Conservation (phyloP, 2,888 invertebrate genomes). For the Mythimna albipuncta region DNA sequence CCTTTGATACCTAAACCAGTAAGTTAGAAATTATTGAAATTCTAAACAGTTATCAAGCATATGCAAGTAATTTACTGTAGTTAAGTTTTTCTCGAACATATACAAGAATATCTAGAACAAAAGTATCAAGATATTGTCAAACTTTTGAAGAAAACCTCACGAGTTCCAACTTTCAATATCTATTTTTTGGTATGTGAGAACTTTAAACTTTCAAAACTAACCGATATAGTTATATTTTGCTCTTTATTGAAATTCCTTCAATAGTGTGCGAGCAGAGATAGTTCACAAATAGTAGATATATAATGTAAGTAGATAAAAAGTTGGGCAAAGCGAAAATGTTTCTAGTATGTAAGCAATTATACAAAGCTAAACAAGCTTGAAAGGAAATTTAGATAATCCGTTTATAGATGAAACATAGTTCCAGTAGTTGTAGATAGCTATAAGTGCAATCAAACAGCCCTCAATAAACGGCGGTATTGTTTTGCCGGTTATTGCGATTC, state of each 20-base stretch:
- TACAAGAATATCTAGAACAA: conserved; percentile 32
- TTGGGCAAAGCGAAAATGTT: conserved; percentile 8
- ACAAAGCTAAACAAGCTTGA: conserved; percentile 4
- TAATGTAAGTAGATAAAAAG: conserved; percentile 16
- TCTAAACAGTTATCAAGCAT: conserved; percentile 1
- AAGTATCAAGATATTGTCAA: conserved; percentile 45
- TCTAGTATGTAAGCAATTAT: conserved; percentile 3
- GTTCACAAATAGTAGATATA: conserved; percentile 17
- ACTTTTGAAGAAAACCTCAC: conserved; percentile 39
- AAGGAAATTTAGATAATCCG: conserved; percentile 34
- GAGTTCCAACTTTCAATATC: conserved; percentile 42
- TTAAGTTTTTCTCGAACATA: conserved; percentile 26
- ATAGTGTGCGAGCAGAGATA: conserved; percentile 10
- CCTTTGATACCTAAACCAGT: conserved; percentile 13
- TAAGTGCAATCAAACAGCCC: conserved; percentile 81
- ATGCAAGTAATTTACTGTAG: conserved; percentile 8
- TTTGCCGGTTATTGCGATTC: conserved; percentile 89
- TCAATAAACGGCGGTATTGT: conserved; percentile 86
- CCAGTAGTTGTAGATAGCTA: conserved; percentile 62
- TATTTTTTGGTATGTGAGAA: conserved; percentile 55
- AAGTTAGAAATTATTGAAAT: conserved; percentile 5
- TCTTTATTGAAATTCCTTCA: conserved; percentile 28
- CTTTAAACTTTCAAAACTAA: conserved; percentile 49
- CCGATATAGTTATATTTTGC: conserved; percentile 22
- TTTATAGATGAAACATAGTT: conserved; percentile 35